Evolutionary conservation across 1,140 invertebrate genomes (phyloP), one percentile per base, ranked within the genome.

Genomic region (Zaprionus gabonicus): DNA sequence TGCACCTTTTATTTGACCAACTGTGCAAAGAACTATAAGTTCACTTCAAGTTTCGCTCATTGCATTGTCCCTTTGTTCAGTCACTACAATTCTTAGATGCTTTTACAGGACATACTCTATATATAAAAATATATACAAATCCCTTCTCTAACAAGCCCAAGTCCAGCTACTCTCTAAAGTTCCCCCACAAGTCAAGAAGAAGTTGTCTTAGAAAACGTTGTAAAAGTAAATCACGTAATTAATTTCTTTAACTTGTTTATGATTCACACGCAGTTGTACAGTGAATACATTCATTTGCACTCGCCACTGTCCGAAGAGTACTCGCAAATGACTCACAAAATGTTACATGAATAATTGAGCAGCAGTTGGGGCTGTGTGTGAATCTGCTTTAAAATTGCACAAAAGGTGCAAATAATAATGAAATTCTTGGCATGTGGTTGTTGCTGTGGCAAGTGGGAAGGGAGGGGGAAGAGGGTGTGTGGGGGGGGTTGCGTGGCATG

Each of bases 401-500:
- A 75, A 78, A 78, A 79, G 80, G 69, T 80, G 69, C 72, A 71
- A 80, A 88, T 87, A 80, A 88, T 87, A 87, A 88, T 87, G 81
- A 87, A 87, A 87, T 87, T 87, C 73, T 82, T 80, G 73, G 71
- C 66, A 41, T 49, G 70, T 60, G 68, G 56, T 41, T 23, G 71
- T 41, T 53, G 58, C 41, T 27, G 53, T 38, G 76, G 23, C 49
- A 65, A 63, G 65, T 62, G 31, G 9, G 31, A 1, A 7, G 41
- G 7, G 4, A 41, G 13, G 15, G 15, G 10, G 71, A 20, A 20
- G 20, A 20, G 20, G 20, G 20, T 20, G 63, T 41, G 31, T 59
- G 63, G 10, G 63, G 31, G 3, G 31, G 7, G 9, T 34, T 34
- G 31, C 28, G 28, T 31, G 13, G 63, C 70, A 59, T 49, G 62